A percentile compares a stretch with the other conserved stretches of the same genome.
phyloP scores from a whole-genome alignment of 2,113 vertebrate species.

The Aphelocoma coerulescens region DNA sequence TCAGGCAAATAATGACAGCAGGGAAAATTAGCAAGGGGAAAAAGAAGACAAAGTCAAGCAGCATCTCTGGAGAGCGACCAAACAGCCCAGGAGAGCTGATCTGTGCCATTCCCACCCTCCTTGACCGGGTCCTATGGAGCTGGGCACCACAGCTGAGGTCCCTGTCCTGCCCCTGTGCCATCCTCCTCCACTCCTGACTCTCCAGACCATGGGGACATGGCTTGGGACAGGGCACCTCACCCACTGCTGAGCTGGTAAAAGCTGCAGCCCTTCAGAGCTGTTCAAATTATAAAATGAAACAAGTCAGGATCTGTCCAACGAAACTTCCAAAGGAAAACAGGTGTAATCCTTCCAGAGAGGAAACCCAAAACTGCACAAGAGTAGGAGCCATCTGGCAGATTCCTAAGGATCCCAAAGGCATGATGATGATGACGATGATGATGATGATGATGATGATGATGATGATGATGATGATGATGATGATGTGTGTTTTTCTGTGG shows the following conservation, averaged over 20 bases:
- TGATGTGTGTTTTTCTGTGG: background rate
- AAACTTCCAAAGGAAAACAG: background rate
- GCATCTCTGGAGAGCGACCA: background rate
- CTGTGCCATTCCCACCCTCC: background rate
- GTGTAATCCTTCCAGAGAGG: background rate
- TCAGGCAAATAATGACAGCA: background rate
- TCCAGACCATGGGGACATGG: background rate
- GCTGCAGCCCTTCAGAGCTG: background rate
- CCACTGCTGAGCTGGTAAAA: background rate
- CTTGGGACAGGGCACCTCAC: background rate
- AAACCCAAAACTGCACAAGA: background rate
- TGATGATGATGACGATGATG: background rate
- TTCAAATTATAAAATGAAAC: background rate
- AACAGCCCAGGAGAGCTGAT: background rate
- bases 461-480: background rate
- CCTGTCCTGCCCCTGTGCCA: background rate
- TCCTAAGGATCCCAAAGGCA: background rate
- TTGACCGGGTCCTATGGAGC: fast-evolving
- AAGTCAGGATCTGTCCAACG: too few species aligned
- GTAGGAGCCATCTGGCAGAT: background rate
- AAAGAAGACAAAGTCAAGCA: background rate
- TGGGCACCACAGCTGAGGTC: background rate
- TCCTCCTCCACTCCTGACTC: background rate
- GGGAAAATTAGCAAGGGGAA: background rate
- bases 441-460: background rate